Evolutionary conservation across 2,888 invertebrate species (phyloP), one percentile per base, ranked within the genome.

Genomic region (Tetanocera ferruginea): DNA sequence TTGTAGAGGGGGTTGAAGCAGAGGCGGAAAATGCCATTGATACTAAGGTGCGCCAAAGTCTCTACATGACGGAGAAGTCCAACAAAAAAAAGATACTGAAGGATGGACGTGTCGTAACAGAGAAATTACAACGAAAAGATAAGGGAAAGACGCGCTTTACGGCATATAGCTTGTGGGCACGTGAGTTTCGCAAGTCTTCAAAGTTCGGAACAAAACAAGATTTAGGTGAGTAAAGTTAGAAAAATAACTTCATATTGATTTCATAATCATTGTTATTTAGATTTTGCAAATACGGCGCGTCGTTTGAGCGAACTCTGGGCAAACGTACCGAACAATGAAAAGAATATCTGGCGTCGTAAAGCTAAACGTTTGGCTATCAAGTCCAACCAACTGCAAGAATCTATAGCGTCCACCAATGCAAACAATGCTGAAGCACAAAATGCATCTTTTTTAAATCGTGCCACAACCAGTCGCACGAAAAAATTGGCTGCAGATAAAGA

Each of bases 81-180:
- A 93, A 92, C 78, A 96, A 96, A 87, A 95, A 95, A 84, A 93
- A 94, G 80, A 89, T 94, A 0, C 92, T 93, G 67, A 93, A 93
- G 86, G 93, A 93, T 88, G 92, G 92, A 19, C 91, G 91, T 83
- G 81, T 87, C 60, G 93, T 73, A 89, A 92, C 93, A 66, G 93
- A 93, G 72, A 95, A 95, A 86, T 92, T 94, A 0, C 94, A 94
- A 83, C 91, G 95, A 49, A 95, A 95, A 84, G 95, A 95, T 83
- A 95, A 95, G 91, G 95, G 95, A 34, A 95, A 94, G 90, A 93
- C 94, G 0, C 92, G 95, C 72, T 94, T 94, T 81, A 97, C 97
- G 0, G 97, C 97, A 0, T 97, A 97, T 89, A 96, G 96, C 93
- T 91, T 97, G 86, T 97, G 97, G 96, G 95, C 97, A 0, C 94